Percentiles rank a stretch among this genome's conserved stretches.
phyloP scores from a whole-genome alignment of 1,140 invertebrate species.

The Microvelia longipes region DNA sequence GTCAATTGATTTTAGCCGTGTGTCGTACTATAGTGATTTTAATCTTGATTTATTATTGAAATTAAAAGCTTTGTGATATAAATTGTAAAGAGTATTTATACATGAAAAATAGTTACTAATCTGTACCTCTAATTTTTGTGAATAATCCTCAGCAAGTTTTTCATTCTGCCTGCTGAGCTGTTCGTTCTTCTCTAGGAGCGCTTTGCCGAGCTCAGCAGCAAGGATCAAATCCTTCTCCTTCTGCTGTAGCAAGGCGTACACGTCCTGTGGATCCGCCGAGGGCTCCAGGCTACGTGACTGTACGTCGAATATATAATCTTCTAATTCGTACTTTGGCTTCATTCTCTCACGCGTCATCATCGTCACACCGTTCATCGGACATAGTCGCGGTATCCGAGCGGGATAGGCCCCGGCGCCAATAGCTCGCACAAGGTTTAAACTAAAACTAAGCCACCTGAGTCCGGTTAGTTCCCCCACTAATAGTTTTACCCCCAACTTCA shows the following conservation, averaged over 20 bases:
- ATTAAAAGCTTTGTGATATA: too few species aligned
- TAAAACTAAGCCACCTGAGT: not conserved
- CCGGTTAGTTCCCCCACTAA: not conserved
- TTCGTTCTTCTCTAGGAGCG: conserved; percentile 83
- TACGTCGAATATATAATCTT: conserved; percentile 41
- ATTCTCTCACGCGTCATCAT: conserved; percentile 19
- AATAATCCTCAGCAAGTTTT: conserved; percentile 68
- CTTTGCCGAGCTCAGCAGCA: conserved; percentile 88
- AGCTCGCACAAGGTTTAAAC: not conserved
- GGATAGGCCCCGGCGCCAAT: not conserved
- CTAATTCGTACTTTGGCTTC: conserved; percentile 31
- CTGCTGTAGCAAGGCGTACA: conserved; percentile 69
- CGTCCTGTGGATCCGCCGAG: conserved; percentile 44
- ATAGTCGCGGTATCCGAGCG: not conserved
- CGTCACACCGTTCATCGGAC: not conserved
- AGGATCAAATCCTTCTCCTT: conserved; percentile 84
- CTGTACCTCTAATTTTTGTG: conserved; percentile 85
- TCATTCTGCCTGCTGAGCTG: conserved; percentile 78
- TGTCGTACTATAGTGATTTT: too few species aligned
- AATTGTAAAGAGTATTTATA: too few species aligned
- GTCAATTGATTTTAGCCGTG: too few species aligned
- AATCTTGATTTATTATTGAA: too few species aligned
- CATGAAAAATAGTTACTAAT: too few species aligned
- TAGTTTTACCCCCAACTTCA: not conserved
- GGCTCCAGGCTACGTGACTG: conserved; percentile 29